These are phyloP conservation scores for Prorops nasuta DNA, from an alignment of 1,140 invertebrate species.

Conservation along the genomic window DNA sequence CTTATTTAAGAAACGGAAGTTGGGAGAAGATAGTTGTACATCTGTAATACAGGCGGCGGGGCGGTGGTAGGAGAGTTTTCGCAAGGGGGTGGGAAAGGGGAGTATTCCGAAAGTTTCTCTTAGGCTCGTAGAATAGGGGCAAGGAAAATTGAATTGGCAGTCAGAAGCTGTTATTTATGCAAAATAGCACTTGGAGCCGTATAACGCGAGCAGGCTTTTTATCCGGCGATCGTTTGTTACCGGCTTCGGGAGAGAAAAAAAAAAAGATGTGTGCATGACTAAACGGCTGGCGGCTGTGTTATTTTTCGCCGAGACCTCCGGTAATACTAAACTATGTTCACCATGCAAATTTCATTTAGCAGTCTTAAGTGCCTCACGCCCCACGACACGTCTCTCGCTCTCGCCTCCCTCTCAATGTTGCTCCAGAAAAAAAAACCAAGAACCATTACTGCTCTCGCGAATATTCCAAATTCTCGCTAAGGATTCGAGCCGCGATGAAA, in stretches of 20 bases:
- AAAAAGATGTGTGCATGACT: slow-evolving; percentile 8
- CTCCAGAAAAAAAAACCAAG: neutral
- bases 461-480: no score
- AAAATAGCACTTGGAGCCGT: slow-evolving; percentile 24
- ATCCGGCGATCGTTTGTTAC: slow-evolving; percentile 23
- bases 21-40: neutral
- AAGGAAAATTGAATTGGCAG: slow-evolving; percentile 29
- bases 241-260: slow-evolving; percentile 16
- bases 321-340: slow-evolving; percentile 21
- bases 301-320: slow-evolving; percentile 16
- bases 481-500: no score
- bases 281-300: slow-evolving; percentile 25
- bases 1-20: neutral
- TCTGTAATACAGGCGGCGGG: neutral
- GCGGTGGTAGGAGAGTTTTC: no score
- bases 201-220: slow-evolving; percentile 15
- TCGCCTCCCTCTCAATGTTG: neutral
- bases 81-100: no score
- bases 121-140: neutral
- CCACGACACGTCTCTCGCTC: no score
- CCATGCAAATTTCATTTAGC: slow-evolving; percentile 32
- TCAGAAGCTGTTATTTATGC: slow-evolving; percentile 28
- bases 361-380: slow-evolving; percentile 19
- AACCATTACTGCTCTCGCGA: neutral
- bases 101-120: neutral